Base-by-base conservation (phyloP, 2,113 vertebrate genomes). In the Narcine bancroftii region DNA sequence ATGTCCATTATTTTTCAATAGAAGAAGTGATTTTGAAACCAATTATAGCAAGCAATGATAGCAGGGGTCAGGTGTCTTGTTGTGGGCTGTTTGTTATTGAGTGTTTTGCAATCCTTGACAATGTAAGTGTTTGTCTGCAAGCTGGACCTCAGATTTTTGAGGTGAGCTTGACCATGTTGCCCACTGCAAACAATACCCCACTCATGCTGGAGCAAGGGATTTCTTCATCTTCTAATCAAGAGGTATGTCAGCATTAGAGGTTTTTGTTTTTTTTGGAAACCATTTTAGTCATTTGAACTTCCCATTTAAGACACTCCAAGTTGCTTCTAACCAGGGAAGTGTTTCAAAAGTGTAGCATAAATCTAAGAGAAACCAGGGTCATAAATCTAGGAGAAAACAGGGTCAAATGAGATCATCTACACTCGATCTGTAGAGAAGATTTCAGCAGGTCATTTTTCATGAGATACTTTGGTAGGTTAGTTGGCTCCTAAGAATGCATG, bases 41-140 rank as follows among this genome's bases (percentile, higher is more conserved):
- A 83, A 53, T 83, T 83, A 53, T 15, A 83, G 50, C 47, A 83
- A 26, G 15, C 79, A 83, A 83, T 53, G 79, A 53, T 47, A 83
- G 79, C 79, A 83, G 53, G 79, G 53, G 47, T 53, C 77, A 83
- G 77, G 50, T 50, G 47, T 83, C 79, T 83, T 83, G 53, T 53
- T 83, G 79, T 53, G 42, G 79, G n/a, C n/a, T n/a, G n/a, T n/a
- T n/a, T n/a, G n/a, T n/a, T n/a, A n/a, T n/a, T n/a, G n/a, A 83
- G 53, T 83, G 79, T 56, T 29, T 83, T 83, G 47, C 39, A 83
- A 50, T 83, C 47, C 15, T 83, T 81, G 10, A 53, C 53, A 53
- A 47, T 29, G 5, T 53, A 26, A 53, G 24, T 33, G 47, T n/a
- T n/a, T 83, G 33, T 81, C 3, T 26, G 11, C 26, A 11, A 33